A percentile compares a stretch with the other conserved stretches of the same genome.
Conservation (phyloP, 1,140 invertebrate genomes). For the Lycorma delicatula region DNA sequence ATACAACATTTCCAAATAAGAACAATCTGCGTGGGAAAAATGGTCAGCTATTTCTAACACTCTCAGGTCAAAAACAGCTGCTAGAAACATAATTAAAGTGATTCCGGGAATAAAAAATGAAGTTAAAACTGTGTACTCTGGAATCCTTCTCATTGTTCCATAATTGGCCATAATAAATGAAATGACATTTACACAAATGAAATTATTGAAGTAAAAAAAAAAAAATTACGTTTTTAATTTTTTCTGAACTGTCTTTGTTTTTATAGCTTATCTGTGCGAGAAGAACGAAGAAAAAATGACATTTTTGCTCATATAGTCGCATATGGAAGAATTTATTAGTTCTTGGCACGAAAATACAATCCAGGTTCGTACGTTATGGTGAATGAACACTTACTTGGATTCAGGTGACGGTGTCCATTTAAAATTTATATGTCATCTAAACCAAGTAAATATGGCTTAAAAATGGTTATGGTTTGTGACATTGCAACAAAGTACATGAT, state of each 20-base stretch:
- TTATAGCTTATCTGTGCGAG: slow-evolving; percentile 31
- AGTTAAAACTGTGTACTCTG: too few species aligned
- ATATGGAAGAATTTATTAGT: slow-evolving; percentile 24
- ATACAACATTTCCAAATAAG: too few species aligned
- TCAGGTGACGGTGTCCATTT: slow-evolving; percentile 36
- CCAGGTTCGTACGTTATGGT: slow-evolving; percentile 26
- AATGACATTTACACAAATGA: too few species aligned
- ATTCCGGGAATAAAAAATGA: too few species aligned
- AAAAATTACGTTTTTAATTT: slow-evolving; percentile 37
- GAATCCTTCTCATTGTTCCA: too few species aligned
- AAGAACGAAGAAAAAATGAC: slow-evolving; percentile 20
- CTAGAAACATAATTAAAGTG: too few species aligned
- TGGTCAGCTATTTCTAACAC: too few species aligned
- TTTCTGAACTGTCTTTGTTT: slow-evolving; percentile 32
- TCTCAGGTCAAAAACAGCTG: too few species aligned
- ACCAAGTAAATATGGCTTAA: slow-evolving; percentile 26
- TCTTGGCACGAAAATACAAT: slow-evolving; percentile 28
- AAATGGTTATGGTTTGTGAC: slow-evolving; percentile 28
- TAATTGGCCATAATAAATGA: too few species aligned
- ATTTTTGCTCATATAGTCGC: slow-evolving; percentile 26
- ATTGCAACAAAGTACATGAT: slow-evolving; percentile 31
- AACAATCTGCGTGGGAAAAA: too few species aligned
- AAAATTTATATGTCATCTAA: slow-evolving; percentile 40
- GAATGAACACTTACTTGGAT: slow-evolving; percentile 35
- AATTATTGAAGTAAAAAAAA: too few species aligned